Evolutionary conservation across 2,888 invertebrate genomes (phyloP).

Genomic region (Eumacrocentrus americanus): DNA sequence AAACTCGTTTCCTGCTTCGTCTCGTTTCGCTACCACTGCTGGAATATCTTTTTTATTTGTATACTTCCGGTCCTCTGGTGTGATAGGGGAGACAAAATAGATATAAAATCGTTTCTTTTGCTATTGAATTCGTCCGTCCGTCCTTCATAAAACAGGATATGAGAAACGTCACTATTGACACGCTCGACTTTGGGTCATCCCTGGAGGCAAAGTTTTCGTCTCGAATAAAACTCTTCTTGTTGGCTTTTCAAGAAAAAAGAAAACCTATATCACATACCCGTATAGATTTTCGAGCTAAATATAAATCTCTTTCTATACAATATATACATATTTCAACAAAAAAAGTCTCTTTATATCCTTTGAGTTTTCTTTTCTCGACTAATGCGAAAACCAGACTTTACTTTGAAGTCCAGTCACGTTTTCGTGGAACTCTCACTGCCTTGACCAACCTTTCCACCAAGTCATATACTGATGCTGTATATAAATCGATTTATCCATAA

Average conservation of each 20-base stretch:
- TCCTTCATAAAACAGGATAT: background rate
- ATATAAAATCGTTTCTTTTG: no score
- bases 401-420: constrained; percentile 19
- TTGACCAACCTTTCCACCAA: background rate
- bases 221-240: background rate
- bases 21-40: background rate
- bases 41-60: background rate
- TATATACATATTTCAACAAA: no score
- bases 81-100: no score
- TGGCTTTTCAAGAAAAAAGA: background rate
- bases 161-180: background rate
- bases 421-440: background rate
- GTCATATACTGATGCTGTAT: constrained; percentile 9
- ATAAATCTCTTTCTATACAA: no score
- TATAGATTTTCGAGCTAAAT: constrained; percentile 1
- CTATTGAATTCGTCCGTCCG: background rate
- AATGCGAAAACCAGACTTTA: no score
- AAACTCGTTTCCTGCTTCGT: background rate
- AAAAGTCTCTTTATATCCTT: no score
- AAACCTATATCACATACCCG: no score
- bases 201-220: background rate
- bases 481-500: constrained; percentile 3
- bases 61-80: no score
- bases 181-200: background rate
- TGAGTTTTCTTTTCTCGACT: no score